phyloP scores from a whole-genome alignment of 2,797 vertebrate species.

The Pogonophryne albipinna region DNA sequence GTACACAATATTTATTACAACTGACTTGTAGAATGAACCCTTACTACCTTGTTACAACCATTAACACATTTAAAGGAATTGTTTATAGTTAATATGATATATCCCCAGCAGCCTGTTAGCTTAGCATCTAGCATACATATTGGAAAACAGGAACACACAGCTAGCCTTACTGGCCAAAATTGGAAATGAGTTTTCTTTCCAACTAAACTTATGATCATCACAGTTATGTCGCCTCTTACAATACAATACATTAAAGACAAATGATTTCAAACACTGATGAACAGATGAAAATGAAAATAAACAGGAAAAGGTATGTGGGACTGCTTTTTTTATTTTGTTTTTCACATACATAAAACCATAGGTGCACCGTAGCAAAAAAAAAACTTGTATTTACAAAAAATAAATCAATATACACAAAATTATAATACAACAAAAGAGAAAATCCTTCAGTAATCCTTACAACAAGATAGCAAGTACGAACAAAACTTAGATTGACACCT shows the following conservation, averaged over 20 bases:
- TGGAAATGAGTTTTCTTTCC: no score
- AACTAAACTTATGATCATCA: background rate
- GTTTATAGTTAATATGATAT: no score
- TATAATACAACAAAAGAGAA: slow-evolving; percentile 69
- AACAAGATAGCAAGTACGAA: slow-evolving; percentile 64
- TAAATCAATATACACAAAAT: slow-evolving; percentile 66
- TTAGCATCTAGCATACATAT: no score
- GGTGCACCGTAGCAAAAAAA: slow-evolving; percentile 68
- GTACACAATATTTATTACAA: no score
- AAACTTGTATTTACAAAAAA: slow-evolving; percentile 73
- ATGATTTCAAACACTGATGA: background rate
- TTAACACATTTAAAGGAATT: no score
- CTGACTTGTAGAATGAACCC: no score
- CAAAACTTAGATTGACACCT: slow-evolving; percentile 48
- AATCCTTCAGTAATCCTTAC: slow-evolving; percentile 71
- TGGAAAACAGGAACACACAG: no score
- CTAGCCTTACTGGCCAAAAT: no score
- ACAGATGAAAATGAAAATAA: background rate
- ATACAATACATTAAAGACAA: background rate
- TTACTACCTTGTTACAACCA: no score
- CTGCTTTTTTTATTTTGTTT: slow-evolving; percentile 64
- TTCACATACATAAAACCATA: slow-evolving; percentile 72
- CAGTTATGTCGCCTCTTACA: background rate
- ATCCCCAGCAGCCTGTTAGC: no score
- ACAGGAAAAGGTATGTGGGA: slow-evolving; percentile 12